Evolutionary conservation across 2,797 vertebrate genomes (phyloP).

Genomic region (Phalanger gymnotis): DNA sequence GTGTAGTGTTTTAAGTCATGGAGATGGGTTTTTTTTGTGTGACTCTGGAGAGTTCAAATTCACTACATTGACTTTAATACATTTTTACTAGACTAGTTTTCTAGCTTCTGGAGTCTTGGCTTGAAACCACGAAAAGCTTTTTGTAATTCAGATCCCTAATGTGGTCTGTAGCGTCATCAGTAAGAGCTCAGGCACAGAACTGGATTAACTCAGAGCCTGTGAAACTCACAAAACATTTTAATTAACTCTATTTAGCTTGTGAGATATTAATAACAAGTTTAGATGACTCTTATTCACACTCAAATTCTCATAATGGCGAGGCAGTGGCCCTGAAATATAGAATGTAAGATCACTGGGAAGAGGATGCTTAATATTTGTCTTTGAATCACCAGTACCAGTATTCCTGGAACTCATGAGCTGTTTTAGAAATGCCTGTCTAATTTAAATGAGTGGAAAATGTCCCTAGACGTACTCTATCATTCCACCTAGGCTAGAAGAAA

Average conservation of each 20-base stretch:
- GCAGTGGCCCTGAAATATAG: not conserved
- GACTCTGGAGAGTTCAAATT: slow-evolving; percentile 3
- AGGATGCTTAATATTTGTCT: not conserved
- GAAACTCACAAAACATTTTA: slow-evolving; percentile 16
- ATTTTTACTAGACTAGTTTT: slow-evolving; percentile 6
- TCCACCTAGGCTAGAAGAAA: not conserved
- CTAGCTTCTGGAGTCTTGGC: not conserved
- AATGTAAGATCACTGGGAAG: no score
- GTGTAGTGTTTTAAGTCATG: not conserved
- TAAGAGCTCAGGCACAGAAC: not conserved
- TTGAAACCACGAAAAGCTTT: not conserved
- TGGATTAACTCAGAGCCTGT: not conserved
- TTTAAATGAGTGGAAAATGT: not conserved
- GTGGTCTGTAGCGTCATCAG: not conserved
- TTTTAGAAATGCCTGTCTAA: not conserved
- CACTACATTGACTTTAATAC: not conserved
- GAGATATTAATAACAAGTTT: slow-evolving; percentile 7
- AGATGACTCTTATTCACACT: slow-evolving; percentile 5
- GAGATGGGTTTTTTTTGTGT: slow-evolving; percentile 2
- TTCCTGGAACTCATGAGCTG: not conserved
- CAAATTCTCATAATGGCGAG: not conserved
- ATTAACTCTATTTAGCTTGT: slow-evolving; percentile 28
- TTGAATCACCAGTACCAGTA: not conserved
- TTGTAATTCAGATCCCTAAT: no score
- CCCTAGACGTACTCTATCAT: not conserved